These are phyloP conservation scores for Danaus chrysippus DNA, from an alignment of 2,888 invertebrate genomes.

Conservation along the genomic window DNA sequence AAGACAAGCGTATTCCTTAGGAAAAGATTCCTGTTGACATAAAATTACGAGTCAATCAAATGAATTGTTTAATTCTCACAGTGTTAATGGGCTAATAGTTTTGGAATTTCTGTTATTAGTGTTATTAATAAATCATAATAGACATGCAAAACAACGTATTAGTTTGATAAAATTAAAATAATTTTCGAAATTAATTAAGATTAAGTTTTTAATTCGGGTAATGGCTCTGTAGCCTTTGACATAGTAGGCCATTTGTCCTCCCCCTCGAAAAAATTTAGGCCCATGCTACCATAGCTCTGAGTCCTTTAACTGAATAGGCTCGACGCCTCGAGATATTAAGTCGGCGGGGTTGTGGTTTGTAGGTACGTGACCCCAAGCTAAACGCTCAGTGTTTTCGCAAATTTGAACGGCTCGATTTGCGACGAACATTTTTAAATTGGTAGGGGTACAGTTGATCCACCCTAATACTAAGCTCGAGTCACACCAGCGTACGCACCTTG, in stretches of 20 bases:
- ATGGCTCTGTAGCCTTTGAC: too few species aligned
- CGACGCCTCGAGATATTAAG: conserved; percentile 17
- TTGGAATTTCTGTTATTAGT: too few species aligned
- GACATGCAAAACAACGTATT: too few species aligned
- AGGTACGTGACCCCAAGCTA: conserved; percentile 16
- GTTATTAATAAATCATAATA: too few species aligned
- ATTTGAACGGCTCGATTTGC: conserved; percentile 17
- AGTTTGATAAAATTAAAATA: too few species aligned
- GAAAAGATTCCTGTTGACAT: too few species aligned
- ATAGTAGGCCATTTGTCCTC: conserved; percentile 6
- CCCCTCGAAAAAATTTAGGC: not conserved
- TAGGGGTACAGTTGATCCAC: conserved; percentile 15
- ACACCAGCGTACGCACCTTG: conserved; percentile 14
- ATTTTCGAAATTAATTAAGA: too few species aligned
- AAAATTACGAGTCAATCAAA: too few species aligned
- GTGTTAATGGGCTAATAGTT: too few species aligned
- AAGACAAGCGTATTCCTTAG: too few species aligned
- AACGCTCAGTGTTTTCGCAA: conserved; percentile 6
- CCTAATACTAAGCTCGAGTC: conserved; percentile 23
- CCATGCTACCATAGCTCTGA: conserved; percentile 15
- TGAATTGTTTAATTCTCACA: too few species aligned
- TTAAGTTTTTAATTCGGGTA: too few species aligned
- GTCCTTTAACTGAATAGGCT: conserved; percentile 5
- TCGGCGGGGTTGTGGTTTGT: conserved; percentile 16
- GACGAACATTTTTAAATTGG: conserved; percentile 21